Evolutionary conservation across 2,797 vertebrate species (phyloP), one percentile per base, ranked within the genome.

Genomic region (Tadarida brasiliensis): DNA sequence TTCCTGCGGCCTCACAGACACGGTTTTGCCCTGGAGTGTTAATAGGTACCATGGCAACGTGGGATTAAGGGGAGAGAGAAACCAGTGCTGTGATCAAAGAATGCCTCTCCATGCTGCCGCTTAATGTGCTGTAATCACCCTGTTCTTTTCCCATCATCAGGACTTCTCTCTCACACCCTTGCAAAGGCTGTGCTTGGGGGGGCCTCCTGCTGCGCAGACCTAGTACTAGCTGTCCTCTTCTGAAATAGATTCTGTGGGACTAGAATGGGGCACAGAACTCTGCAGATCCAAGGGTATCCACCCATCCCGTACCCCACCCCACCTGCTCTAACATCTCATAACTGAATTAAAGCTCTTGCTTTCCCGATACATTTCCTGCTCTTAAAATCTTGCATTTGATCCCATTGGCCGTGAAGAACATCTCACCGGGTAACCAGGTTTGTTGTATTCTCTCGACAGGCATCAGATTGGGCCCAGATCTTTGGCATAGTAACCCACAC

Each of bases 41-140:
- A 57, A 76, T 44, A 30, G 93, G 89, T 78, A 63, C 95, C 96
- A 94, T 96, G 94, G 96, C 94, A 97, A 94, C 96, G 11, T 33
- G 65, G 68, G 80, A 28, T 91, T 51, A 59, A 76, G 39, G 71
- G 68, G 83, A n/a, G 59, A 51, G 49, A 81, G 74, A 77, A 76
- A 39, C 44, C 30, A 51, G 59, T 11, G 35, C 81, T 77, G 20
- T 68, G 91, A 86, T 94, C 81, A 83, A 47, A 96, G 87, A 47
- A 16, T 26, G 67, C 22, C n/a, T 91, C 76, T 67, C n/a, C 82
- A n/a, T 7, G 44, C 51, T 8, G 16, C 73, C 22, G 54, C 47
- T 59, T 33, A 56, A 77, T 19, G 54, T 82, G 80, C 83, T 30
- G 28, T 78, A 24, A 77, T 67, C 85, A 39, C 11, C 68, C 39